Percentiles rank a stretch among this genome's conserved stretches.
phyloP scores from a whole-genome alignment of 2,113 vertebrate genomes.

The Rhadina sibilatrix region DNA sequence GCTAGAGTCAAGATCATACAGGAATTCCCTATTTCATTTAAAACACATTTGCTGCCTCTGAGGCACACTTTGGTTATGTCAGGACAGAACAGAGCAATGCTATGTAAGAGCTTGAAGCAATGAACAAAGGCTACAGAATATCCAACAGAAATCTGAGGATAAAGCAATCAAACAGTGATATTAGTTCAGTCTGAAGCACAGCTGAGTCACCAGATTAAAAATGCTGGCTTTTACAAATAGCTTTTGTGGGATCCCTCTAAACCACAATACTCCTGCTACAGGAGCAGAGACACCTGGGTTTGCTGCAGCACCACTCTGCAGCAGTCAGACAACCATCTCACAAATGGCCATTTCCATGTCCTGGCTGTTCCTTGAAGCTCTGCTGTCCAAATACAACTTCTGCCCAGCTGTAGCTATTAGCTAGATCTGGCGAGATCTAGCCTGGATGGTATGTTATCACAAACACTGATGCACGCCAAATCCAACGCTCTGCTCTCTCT shows the following conservation, averaged over 20 bases:
- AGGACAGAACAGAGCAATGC: background rate
- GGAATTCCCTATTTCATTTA: background rate
- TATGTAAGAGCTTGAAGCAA: background rate
- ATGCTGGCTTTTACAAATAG: background rate
- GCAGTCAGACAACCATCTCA: background rate
- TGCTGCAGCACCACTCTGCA: background rate
- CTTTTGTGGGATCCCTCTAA: background rate
- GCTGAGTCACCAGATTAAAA: background rate
- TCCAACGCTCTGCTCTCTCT: background rate
- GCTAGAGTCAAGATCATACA: background rate
- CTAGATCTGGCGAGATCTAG: background rate
- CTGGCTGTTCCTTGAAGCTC: conserved; percentile 8
- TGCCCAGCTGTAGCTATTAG: background rate
- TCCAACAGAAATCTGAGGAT: background rate
- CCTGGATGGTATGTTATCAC: background rate
- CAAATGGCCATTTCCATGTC: background rate
- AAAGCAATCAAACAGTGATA: background rate
- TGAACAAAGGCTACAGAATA: background rate
- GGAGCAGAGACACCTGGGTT: rapidly evolving
- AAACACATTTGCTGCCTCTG: background rate
- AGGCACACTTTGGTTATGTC: background rate
- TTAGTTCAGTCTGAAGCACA: background rate
- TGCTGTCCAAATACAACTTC: background rate
- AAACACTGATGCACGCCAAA: background rate
- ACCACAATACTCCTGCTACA: background rate